Evolutionary conservation across 1,140 invertebrate species (phyloP), one percentile per base, ranked within the genome.

Genomic region (Triops longicaudatus): DNA sequence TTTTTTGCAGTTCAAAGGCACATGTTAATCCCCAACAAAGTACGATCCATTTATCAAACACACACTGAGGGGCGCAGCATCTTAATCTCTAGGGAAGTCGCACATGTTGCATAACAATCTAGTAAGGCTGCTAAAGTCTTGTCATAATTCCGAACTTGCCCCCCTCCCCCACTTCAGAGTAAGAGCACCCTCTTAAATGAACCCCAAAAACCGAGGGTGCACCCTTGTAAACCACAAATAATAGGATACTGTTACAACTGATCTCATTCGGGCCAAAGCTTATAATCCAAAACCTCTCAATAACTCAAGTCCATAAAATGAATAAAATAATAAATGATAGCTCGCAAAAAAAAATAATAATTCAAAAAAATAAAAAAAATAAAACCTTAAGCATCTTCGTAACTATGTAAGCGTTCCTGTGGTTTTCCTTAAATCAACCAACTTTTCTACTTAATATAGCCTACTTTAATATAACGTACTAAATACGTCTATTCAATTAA

Each of bases 331-430:
- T 14, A 76, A 77, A 37, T 37, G 31, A 37, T 4, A 7, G 31
- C 31, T 7, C 31, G 7, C 31, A 28, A 74, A 22, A 72, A 77
- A 77, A 72, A 73, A 77, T 28, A 71, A 27, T 44, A 72, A 71
- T 76, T 28, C 26, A 22, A 12, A 76, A 63, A 73, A 76, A 27
- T 72, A 73, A 10, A 76, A 72, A 26, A 12, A 76, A 26, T 31
- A 76, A 63, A 77, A 72, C 31, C n/a, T n/a, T n/a, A 44, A 44
- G 26, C 28, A 72, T 63, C 17, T 26, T 72, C 71, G 42, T 77
- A 41, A 77, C 72, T 27, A 76, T 22, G n/a, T 4, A 71, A 72
- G 28, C 1, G 27, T 27, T 77, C 41, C 41, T n/a, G n/a, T 26
- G 14, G 7, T 31, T 26, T 27, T 37, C n/a, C 17, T 22, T 22